Percentiles rank a stretch among this genome's conserved stretches.
Conservation (phyloP, 2,797 vertebrate species). For the Diplodus sargus region DNA sequence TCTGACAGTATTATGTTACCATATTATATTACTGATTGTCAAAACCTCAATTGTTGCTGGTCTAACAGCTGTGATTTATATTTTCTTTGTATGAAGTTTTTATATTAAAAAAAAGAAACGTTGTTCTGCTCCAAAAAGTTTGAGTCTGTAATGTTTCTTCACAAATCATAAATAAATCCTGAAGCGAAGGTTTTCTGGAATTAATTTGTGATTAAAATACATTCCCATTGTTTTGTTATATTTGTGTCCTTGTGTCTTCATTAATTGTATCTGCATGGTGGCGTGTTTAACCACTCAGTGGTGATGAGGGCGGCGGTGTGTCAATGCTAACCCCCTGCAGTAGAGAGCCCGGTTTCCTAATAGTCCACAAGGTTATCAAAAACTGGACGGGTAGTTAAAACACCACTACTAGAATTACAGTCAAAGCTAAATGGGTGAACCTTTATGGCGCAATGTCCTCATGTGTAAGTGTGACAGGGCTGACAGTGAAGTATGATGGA, state of each 20-base stretch:
- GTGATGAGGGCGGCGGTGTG: background rate
- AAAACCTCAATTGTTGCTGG: slow-evolving; percentile 47
- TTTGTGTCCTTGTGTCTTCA: background rate
- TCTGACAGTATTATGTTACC: slow-evolving; percentile 57
- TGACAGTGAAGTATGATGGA: background rate
- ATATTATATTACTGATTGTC: slow-evolving; percentile 37
- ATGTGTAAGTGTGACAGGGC: background rate
- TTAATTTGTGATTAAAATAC: background rate
- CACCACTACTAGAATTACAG: background rate
- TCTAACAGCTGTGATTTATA: slow-evolving; percentile 55
- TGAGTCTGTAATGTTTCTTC: slow-evolving; percentile 5
- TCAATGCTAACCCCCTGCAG: background rate
- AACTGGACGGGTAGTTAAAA: background rate
- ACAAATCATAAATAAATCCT: background rate
- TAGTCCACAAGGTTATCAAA: background rate
- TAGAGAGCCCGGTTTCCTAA: background rate
- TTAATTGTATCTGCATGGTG: background rate
- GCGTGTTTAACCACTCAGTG: background rate
- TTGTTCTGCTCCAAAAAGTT: slow-evolving; percentile 35
- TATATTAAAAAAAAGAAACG: slow-evolving; percentile 33
- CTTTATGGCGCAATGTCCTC: background rate
- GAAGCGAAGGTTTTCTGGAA: background rate
- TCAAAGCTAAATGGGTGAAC: background rate
- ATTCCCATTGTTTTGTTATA: background rate
- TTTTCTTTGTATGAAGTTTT: slow-evolving; percentile 63